Percentiles rank a stretch among this genome's conserved stretches.
These are phyloP conservation scores for Andinoacara biseriatus DNA, from an alignment of 2,113 vertebrate species.

Conservation along the genomic window DNA sequence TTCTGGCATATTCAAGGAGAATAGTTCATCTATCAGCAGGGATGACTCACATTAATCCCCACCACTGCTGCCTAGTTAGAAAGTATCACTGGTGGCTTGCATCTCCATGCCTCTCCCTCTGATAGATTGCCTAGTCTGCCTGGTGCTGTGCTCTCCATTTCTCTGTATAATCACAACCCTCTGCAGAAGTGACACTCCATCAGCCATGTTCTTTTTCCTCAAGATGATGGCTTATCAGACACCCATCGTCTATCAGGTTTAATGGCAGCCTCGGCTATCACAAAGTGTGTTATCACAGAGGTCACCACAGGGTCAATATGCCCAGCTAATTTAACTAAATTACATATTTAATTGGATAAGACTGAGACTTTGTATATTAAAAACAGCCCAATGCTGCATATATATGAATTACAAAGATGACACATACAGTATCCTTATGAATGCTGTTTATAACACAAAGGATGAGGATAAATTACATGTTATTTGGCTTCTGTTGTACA, in stretches of 20 bases:
- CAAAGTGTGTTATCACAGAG: too few species aligned
- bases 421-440: neutral
- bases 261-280: conserved; percentile 38
- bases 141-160: conserved; percentile 56
- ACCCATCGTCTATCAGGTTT: conserved; percentile 52
- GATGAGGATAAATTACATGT: neutral
- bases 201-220: conserved; percentile 55
- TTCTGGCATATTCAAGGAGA: conserved; percentile 22
- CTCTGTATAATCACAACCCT: conserved; percentile 69
- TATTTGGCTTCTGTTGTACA: neutral
- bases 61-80: conserved; percentile 37
- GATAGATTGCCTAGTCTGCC: conserved; percentile 61
- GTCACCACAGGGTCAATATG: conserved; percentile 37
- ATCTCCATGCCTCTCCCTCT: conserved; percentile 27
- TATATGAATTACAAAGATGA: conserved; percentile 27
- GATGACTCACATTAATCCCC: conserved; percentile 35
- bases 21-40: conserved; percentile 31
- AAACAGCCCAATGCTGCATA: neutral
- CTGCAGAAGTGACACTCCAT: conserved; percentile 64
- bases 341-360: conserved; percentile 40
- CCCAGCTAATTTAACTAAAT: conserved; percentile 46
- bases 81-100: conserved; percentile 41
- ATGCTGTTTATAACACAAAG: neutral
- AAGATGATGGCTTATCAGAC: conserved; percentile 59
- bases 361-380: conserved; percentile 17